Base-by-base conservation (phyloP, 1,140 invertebrate genomes). In the Caenorhabditis tropicalis region DNA sequence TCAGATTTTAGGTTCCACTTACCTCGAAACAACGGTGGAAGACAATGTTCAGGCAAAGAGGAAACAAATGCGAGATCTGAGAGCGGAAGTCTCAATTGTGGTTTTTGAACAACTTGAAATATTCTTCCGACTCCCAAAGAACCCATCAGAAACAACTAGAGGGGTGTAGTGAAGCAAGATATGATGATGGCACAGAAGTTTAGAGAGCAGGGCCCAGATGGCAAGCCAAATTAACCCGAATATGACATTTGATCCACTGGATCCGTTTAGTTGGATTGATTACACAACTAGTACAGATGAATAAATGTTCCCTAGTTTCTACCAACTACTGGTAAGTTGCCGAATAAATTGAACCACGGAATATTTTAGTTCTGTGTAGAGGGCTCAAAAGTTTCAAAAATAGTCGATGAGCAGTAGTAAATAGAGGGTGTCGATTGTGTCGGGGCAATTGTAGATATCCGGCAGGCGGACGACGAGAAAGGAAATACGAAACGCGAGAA, bases 61-160 rank as follows among this genome's bases (percentile, higher is more conserved):
- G 83, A 84, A 46, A 84, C 74, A 53, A 84, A 84, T 3, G 83
- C 83, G 21, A 85, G 65, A 31, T 87, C 86, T 19, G 85, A 86
- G 39, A 87, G 70, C 4, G 86, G 82, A 21, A 87, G 79, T 79
- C 53, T 51, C 10, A 87, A 79, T 58, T 82, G 58, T 12, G 82
- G 86, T 85, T 85, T 86, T 82, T 87, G 82, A 15, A 87, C 84
- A 79, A 87, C 80, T 79, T 87, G 86, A 81, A 87, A 87, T 31
- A 84, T 87, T 81, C 86, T 51, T 70, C 86, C 86, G 31, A 86
- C 86, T 79, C 86, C 86, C 33, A 84, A 43, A 31, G 82, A 84
- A 49, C 86, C 86, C 86, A 87, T 87, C 83, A 80, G 84, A 85
- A 81, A 43, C 3, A n/a, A 27, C 65, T 21, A 43, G 36, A 24